A percentile compares a stretch with the other conserved stretches of the same genome.
Conservation (phyloP, 2,797 vertebrate genomes). For the Alcedo quadribrachys region DNA sequence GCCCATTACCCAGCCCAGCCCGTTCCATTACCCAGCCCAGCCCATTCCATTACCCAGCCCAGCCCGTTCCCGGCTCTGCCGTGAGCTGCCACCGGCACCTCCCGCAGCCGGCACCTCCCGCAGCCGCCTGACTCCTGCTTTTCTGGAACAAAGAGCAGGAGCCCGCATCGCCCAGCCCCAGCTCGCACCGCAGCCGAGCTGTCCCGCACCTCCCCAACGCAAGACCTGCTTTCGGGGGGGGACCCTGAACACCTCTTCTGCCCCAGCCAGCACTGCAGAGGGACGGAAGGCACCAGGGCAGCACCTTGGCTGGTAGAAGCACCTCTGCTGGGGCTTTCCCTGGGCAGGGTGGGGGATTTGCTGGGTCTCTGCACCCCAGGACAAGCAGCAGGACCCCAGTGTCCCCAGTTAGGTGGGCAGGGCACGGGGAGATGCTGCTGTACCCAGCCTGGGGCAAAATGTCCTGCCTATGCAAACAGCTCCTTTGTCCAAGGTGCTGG, state of each 20-base stretch:
- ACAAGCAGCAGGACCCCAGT: not conserved
- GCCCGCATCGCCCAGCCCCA: not conserved
- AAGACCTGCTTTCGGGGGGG: not conserved
- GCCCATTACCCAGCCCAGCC: not conserved
- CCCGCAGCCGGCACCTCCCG: not conserved
- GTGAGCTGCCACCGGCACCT: not conserved
- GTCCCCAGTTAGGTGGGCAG: fast-evolving
- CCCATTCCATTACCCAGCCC: not conserved
- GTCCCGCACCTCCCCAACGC: fast-evolving
- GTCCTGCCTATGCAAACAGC: fast-evolving
- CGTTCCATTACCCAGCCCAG: not conserved
- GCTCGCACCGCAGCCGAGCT: not conserved
- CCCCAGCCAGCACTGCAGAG: not conserved
- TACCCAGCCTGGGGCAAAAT: not conserved
- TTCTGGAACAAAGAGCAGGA: constrained; percentile 11
- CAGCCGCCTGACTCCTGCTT: not conserved
- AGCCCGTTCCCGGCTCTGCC: not conserved
- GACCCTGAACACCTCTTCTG: not conserved
- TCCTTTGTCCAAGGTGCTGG: fast-evolving
- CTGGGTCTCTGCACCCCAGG: not conserved
- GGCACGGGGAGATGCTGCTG: not conserved
- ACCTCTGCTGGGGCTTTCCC: not conserved
- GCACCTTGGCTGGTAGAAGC: not conserved
- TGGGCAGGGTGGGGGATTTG: not conserved
- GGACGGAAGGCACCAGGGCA: too few relatives aligned